These are phyloP conservation scores for Trachelus iudaicus DNA, from an alignment of 2,888 invertebrate species.

Conservation along the genomic window DNA sequence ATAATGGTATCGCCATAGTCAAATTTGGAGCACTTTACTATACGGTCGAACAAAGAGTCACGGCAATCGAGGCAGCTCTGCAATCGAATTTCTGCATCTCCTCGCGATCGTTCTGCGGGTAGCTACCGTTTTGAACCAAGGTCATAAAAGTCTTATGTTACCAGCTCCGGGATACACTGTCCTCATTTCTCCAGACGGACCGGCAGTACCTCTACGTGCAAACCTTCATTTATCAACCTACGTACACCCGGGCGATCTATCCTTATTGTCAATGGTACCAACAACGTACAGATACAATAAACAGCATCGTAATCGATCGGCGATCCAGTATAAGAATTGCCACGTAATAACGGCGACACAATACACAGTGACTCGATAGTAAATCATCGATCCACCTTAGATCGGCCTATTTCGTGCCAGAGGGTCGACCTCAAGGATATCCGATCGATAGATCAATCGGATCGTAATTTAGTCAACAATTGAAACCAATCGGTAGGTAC, in stretches of 20 bases:
- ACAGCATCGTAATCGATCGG: neutral
- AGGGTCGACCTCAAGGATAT: neutral
- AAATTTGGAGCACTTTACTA: too few relatives aligned
- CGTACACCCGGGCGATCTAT: neutral
- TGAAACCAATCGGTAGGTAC: neutral
- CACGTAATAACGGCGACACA: constrained; percentile 52
- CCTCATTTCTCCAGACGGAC: neutral
- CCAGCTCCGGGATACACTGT: neutral
- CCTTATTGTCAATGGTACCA: neutral
- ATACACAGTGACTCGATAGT: constrained; percentile 24
- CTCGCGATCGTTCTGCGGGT: neutral
- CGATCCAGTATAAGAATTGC: constrained; percentile 53
- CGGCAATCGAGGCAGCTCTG: neutral
- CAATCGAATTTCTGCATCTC: neutral
- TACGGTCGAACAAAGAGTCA: neutral
- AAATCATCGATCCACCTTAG: neutral
- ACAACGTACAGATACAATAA: neutral
- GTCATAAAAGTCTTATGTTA: neutral
- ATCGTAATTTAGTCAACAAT: neutral
- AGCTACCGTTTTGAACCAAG: neutral
- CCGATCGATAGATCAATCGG: neutral
- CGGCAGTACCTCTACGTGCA: neutral
- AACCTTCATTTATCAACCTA: neutral
- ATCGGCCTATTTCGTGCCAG: neutral
- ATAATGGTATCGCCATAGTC: too few relatives aligned